These are phyloP conservation scores for Umimayanthus kanabou DNA, from an alignment of 92 coral and sea anemone species.

Conservation along the genomic window DNA sequence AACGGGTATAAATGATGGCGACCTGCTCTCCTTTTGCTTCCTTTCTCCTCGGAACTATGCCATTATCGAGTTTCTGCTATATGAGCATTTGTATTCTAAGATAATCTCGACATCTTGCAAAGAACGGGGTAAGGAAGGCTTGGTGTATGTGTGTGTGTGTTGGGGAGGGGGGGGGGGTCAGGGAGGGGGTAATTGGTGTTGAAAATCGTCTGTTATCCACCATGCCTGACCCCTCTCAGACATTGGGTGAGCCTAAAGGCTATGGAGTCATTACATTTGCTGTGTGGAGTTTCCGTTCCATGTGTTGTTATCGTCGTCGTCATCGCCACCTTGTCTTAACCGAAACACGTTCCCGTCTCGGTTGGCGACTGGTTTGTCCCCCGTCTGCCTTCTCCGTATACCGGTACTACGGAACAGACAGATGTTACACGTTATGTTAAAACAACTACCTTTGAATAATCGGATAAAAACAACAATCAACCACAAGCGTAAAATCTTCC, in stretches of 20 bases:
- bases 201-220: neutral
- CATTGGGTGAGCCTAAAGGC: neutral
- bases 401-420: neutral
- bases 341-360: constrained; percentile 86
- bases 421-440: neutral
- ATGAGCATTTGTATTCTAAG: too few species aligned
- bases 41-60: neutral
- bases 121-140: neutral
- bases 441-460: too few species aligned
- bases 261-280: constrained; percentile 68
- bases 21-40: neutral
- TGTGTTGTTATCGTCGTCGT: constrained; percentile 93
- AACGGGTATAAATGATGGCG: too few species aligned
- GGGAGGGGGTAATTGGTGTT: neutral
- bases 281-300: constrained; percentile 99
- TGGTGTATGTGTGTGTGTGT: too few species aligned
- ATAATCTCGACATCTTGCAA: neutral
- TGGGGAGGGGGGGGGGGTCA: too few species aligned
- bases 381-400: constrained; percentile 24
- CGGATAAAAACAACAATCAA: neutral
- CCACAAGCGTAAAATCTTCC: too few species aligned
- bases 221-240: neutral
- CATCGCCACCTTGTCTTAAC: constrained; percentile 76
- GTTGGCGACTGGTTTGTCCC: constrained; percentile 42
- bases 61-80: neutral